Base-by-base conservation (phyloP, 2,113 vertebrate species). In the Empidonax traillii region DNA sequence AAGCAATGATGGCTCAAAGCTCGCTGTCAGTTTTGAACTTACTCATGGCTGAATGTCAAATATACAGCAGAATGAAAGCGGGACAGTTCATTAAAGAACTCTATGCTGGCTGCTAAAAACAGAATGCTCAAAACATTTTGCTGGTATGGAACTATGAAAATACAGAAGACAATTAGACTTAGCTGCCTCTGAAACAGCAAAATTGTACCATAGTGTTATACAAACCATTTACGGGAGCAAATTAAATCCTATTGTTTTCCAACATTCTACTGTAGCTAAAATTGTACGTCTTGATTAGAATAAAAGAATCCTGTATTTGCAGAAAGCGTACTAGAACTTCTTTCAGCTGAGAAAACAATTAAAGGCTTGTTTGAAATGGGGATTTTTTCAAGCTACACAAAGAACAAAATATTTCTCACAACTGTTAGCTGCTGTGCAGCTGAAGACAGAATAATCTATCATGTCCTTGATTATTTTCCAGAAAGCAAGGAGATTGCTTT, bases 271-370 rank as follows among this genome's bases (percentile, higher is more conserved):
- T n/a, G 9, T 47, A 65, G 30, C 30, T 93, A 85, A 65, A 59
- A 66, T 28, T n/a, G 31, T 62, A 77, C 2, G 0, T 47, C 61
- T 79, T 88, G 31, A 78, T 11, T 11, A 79, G 44, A 62, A 61
- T 61, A 46, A 87, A 93, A 91, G 46, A 79, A 47, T 61, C n/a
- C 8, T 30, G 14, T 49, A 10, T 59, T 59, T 91, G 49, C 62
- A 78, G 85, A 79, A 93, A 88, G 22, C 28, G 46, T 37, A 33
- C 25, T 66, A 72, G n/a, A 75, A 56, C 53, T 65, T 74, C 66
- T 76, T 94, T 83, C 58, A 94, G 41, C 31, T 83, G 49, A 83
- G 74, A 69, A 94, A 93, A 85, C 62, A 95, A 82, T 85, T 91
- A 75, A 52, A 85, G 22, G 2, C 30, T 90, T 82, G 33, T 56